Percentiles rank a stretch among this genome's conserved stretches.
Conservation (phyloP, 1,140 invertebrate genomes). For the Teleogryllus occipitalis region DNA sequence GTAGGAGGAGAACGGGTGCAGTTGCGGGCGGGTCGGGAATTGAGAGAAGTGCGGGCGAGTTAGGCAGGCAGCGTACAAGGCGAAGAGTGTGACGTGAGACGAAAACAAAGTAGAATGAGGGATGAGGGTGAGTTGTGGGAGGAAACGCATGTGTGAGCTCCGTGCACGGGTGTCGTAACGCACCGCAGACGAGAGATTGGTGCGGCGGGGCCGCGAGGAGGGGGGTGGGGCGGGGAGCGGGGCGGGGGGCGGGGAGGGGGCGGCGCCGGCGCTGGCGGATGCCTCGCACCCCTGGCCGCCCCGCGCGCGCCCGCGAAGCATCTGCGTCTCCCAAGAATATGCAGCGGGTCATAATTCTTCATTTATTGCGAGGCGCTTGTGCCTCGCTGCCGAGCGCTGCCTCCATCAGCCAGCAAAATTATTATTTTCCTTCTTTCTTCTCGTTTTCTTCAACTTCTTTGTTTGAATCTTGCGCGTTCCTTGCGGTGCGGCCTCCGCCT, state of each 20-base stretch:
- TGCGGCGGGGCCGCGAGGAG: too few species aligned
- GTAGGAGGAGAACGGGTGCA: not conserved
- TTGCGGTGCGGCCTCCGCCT: not conserved
- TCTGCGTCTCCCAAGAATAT: slow-evolving; percentile 13
- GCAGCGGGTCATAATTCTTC: slow-evolving; percentile 21
- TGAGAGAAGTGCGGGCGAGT: not conserved
- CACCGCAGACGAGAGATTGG: not conserved
- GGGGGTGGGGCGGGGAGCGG: not conserved
- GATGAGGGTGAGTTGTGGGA: too few species aligned
- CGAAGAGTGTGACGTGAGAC: too few species aligned
- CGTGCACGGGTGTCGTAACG: not conserved
- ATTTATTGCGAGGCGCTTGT: slow-evolving; percentile 17
- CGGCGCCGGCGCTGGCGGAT: not conserved
- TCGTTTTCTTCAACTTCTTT: not conserved
- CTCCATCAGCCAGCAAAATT: slow-evolving; percentile 13
- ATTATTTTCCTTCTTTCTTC: slow-evolving; percentile 12
- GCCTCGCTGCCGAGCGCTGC: not conserved
- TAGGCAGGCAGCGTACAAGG: not conserved
- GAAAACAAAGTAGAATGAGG: too few species aligned
- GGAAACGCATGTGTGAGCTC: not conserved
- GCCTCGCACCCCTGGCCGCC: not conserved
- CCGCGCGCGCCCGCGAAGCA: slow-evolving; percentile 9
- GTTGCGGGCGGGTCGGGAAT: not conserved
- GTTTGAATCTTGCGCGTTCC: not conserved
- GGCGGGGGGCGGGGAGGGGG: not conserved